Conservation (phyloP, 2,797 vertebrate genomes). For the Typhlichthys eigenmanni region DNA sequence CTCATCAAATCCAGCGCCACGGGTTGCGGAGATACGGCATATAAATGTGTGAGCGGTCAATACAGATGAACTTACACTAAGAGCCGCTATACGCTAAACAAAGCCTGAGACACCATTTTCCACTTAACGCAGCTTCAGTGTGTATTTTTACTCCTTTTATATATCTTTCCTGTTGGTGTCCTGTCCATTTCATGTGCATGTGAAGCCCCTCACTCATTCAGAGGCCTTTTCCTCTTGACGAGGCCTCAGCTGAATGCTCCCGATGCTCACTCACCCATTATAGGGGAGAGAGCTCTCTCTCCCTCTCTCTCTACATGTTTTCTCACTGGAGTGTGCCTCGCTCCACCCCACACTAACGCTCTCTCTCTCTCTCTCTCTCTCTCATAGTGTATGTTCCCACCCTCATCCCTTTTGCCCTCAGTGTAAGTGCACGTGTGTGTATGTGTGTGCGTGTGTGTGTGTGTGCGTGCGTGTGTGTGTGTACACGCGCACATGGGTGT, state of each 20-base stretch:
- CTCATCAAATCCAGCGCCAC: constrained; percentile 31
- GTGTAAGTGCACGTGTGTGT: too few species aligned
- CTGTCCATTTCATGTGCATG: constrained; percentile 31
- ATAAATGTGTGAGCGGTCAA: constrained; percentile 5
- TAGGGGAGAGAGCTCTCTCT: constrained; percentile 35
- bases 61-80: too few species aligned
- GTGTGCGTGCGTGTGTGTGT: too few species aligned
- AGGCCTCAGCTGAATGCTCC: constrained; percentile 67
- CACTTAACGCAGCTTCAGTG: too few species aligned
- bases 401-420: background rate
- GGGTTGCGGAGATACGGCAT: constrained; percentile 21
- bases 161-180: too few species aligned
- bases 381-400: background rate
- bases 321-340: background rate
- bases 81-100: too few species aligned
- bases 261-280: constrained; percentile 68
- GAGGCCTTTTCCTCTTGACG: constrained; percentile 51
- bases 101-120: too few species aligned
- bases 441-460: too few species aligned
- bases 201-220: constrained; percentile 41
- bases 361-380: constrained; percentile 15
- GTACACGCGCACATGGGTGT: too few species aligned
- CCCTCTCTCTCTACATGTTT: constrained; percentile 10
- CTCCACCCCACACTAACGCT: constrained; percentile 11
- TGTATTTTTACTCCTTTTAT: too few species aligned